Conservation (phyloP, 1,140 invertebrate species). For the Diprion similis region DNA sequence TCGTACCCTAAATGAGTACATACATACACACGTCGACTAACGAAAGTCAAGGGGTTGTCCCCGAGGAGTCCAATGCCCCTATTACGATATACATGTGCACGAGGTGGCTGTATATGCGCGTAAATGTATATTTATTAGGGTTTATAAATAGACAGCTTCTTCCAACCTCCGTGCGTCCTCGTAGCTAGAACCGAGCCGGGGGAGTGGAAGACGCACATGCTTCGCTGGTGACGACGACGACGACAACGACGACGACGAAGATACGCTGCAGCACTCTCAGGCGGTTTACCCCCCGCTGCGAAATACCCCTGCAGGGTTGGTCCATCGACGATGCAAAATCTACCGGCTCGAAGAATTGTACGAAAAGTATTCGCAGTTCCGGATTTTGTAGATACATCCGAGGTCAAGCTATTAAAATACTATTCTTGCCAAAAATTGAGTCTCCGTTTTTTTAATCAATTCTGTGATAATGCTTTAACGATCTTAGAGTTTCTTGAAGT, state of each 20-base stretch:
- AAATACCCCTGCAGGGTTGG: not conserved
- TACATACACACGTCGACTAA: not conserved
- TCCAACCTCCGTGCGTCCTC: constrained; percentile 37
- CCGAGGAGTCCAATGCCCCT: not conserved
- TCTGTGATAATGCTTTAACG: no score
- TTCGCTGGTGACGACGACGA: not conserved
- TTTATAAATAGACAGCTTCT: constrained; percentile 51
- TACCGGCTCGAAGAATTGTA: no score
- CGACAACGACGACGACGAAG: no score
- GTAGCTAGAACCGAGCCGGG: constrained; percentile 32
- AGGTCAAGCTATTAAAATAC: no score
- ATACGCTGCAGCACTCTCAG: no score
- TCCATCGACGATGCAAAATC: no score
- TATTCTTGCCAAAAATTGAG: no score
- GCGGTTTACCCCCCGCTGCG: not conserved
- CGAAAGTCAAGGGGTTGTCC: constrained; percentile 4
- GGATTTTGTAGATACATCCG: no score
- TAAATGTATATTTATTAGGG: constrained; percentile 23
- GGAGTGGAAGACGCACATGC: constrained; percentile 18
- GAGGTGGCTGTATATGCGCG: not conserved
- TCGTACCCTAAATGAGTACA: constrained; percentile 2
- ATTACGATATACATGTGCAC: constrained; percentile 13
- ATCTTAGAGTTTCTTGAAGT: no score
- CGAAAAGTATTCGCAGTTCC: no score
- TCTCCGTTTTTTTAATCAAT: no score